Conservation (phyloP, 1,140 invertebrate species). For the Protaetia brevitarsis region DNA sequence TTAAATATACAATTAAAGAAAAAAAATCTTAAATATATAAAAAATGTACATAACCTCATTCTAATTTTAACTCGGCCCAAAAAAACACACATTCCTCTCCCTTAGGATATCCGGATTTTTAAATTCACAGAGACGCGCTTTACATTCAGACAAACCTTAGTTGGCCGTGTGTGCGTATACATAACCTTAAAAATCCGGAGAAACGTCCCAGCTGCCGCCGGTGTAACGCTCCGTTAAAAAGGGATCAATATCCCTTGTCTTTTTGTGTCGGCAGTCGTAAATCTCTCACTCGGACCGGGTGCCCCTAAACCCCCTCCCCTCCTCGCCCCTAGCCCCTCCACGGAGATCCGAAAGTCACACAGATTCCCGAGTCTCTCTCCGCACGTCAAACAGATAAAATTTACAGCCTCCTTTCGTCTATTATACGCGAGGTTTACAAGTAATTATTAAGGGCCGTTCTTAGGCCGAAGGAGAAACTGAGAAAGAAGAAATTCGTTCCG, state of each 20-base stretch:
- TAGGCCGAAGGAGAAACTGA: too few species aligned
- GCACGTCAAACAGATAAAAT: neutral
- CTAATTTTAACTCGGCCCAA: too few species aligned
- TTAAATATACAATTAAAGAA: too few species aligned
- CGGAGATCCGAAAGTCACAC: neutral
- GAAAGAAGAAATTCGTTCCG: neutral
- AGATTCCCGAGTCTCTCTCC: too few species aligned
- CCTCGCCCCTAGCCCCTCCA: neutral
- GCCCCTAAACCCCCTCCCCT: neutral
- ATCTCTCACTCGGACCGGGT: neutral
- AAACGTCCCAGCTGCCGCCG: neutral
- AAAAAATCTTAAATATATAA: too few species aligned
- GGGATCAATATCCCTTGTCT: slow-evolving; percentile 17
- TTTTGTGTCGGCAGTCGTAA: slow-evolving; percentile 6
- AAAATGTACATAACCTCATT: too few species aligned
- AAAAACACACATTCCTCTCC: too few species aligned
- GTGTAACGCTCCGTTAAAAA: slow-evolving; percentile 4
- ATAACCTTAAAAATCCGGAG: neutral
- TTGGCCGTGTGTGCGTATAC: neutral
- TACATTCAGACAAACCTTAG: too few species aligned
- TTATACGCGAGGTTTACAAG: neutral
- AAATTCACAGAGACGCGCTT: too few species aligned
- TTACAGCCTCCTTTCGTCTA: slow-evolving; percentile 8
- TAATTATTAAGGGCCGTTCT: slow-evolving; percentile 5
- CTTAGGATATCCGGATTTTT: too few species aligned